Base-by-base conservation (phyloP, 2,888 invertebrate species). In the Aphelenchoides bicaudatus region DNA sequence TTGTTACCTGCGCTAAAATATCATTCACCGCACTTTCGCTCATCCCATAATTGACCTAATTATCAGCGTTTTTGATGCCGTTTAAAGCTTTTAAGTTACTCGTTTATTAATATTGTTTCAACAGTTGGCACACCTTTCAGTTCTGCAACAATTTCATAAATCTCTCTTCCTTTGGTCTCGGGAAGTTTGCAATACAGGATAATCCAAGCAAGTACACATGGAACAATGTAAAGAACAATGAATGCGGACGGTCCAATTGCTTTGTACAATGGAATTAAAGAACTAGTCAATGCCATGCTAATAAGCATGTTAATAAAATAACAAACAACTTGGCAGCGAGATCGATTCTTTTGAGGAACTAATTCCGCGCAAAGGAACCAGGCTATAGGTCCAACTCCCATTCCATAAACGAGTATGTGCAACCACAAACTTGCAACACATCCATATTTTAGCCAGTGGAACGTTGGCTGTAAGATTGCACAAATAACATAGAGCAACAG, bases 361-460 rank as follows among this genome's bases (percentile, higher is more conserved):
- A 74, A 48, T 39, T 74, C 73, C 0, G 70, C 65, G 1, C 65
- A 61, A 10, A 74, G 63, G 58, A 71, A 74, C 72, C 72, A 74
- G 3, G 67, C 61, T 6, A 72, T 67, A 5, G 74, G 71, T 1
- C 73, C 73, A 2, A 72, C 68, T 16, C 69, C 61, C 38, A 27
- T 68, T 67, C 72, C 72, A 52, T 72, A 72, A 5, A 68, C 69
- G 43, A 65, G 67, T 10, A 65, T 68, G 58, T 72, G 70, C 10
- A 59, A 16, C 6, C 68, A 56, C 2, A 72, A 48, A 13, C 67
- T 58, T 3, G 34, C 55, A 3, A 72, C 39, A 34, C 70, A 70
- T 30, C 70, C 69, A 39, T 66, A 72, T 37, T 68, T 65, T 23
- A 66, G 16, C n/a, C 53, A 58, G 23, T 62, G 59, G 13, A 63